Conservation (phyloP, 1,140 invertebrate genomes). For the Tetramorium simillimum region DNA sequence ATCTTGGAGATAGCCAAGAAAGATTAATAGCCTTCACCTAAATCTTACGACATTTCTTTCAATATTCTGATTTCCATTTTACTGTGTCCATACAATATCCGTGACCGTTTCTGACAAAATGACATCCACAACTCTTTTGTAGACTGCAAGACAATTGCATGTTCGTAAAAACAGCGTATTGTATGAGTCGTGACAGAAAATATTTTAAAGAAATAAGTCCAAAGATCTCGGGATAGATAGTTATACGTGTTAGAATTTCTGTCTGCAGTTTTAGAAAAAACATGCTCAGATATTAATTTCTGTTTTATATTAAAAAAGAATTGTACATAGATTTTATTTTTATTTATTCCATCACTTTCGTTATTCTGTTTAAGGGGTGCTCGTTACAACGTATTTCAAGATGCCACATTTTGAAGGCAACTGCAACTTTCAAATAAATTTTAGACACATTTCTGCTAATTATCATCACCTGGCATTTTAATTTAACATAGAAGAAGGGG, state of each 20-base stretch:
- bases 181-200: neutral
- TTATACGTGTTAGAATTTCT: neutral
- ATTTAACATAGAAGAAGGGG: neutral
- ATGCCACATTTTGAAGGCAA: neutral
- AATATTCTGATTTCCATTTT: slow-evolving; percentile 64
- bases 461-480: slow-evolving; percentile 11
- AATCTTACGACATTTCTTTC: slow-evolving; percentile 70
- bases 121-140: slow-evolving; percentile 78
- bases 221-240: neutral
- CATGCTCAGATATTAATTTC: neutral
- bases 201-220: slow-evolving; percentile 1
- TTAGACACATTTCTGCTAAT: slow-evolving; percentile 12
- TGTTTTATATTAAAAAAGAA: neutral
- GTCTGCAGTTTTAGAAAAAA: neutral
- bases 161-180: slow-evolving; percentile 1
- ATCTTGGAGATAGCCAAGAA: neutral
- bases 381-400: neutral
- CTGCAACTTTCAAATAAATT: neutral
- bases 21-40: slow-evolving; percentile 71
- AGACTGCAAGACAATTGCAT: slow-evolving; percentile 43
- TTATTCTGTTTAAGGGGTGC: neutral
- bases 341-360: neutral
- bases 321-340: neutral
- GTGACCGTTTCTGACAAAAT: slow-evolving; percentile 76
- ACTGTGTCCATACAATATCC: slow-evolving; percentile 66